Conservation (phyloP, 2,113 vertebrate genomes). For the Callorhinus ursinus region DNA sequence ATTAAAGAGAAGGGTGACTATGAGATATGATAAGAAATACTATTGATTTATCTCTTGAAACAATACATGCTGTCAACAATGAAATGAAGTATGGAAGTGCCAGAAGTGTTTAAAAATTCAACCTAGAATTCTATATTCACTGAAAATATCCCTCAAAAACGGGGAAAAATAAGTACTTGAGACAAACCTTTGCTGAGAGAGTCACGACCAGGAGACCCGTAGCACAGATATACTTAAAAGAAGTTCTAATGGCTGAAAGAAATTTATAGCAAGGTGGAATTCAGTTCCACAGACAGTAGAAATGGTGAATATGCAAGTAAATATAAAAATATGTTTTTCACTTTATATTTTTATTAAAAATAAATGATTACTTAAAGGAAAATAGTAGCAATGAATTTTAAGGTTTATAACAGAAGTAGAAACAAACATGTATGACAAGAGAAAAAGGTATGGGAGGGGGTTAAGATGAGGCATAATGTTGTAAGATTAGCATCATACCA, state of each 20-base stretch:
- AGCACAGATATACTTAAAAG: neutral
- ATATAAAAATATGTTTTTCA: neutral
- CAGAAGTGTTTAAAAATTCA: neutral
- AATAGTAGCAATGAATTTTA: neutral
- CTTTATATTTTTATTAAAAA: neutral
- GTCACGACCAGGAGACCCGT: neutral
- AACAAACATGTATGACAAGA: neutral
- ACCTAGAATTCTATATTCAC: neutral
- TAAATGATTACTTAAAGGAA: neutral
- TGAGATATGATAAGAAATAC: neutral
- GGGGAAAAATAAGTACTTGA: neutral
- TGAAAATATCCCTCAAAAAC: neutral
- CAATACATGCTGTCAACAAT: neutral
- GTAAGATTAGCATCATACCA: neutral
- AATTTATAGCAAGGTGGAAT: neutral
- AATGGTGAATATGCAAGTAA: neutral
- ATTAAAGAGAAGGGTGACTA: neutral
- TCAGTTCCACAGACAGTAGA: neutral
- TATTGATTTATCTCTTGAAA: neutral
- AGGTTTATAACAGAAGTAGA: neutral
- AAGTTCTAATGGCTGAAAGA: neutral
- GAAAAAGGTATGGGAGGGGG: fast-evolving
- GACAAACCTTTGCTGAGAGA: neutral
- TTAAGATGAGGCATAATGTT: neutral
- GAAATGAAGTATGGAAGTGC: neutral